Evolutionary conservation across 2,113 vertebrate species (phyloP).

Genomic region (Scartelaos histophorus): DNA sequence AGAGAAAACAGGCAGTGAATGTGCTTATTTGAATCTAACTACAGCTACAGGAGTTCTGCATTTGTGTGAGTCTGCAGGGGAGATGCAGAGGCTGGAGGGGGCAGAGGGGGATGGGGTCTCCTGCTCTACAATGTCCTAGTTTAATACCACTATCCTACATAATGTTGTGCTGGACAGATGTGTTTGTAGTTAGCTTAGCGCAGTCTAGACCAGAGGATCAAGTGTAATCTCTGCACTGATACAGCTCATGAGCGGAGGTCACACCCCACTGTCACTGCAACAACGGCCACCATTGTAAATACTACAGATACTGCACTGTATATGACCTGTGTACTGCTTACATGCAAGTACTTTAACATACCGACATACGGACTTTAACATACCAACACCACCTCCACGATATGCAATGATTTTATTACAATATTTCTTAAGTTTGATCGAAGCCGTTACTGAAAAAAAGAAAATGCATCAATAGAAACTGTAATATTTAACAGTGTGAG

Average conservation of each 20-base stretch:
- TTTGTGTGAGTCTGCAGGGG: slow-evolving; percentile 1
- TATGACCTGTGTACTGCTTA: not conserved
- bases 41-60: slow-evolving; percentile 31
- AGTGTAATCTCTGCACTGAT: slow-evolving; percentile 64
- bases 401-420: too few relatives aligned
- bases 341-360: not conserved
- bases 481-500: too few relatives aligned
- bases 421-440: too few relatives aligned
- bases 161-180: slow-evolving; percentile 47
- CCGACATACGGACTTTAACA: not conserved
- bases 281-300: slow-evolving; percentile 16
- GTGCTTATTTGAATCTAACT: slow-evolving; percentile 62
- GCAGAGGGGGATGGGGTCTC: slow-evolving; percentile 22
- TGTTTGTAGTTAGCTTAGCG: slow-evolving; percentile 44
- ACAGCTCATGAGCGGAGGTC: slow-evolving; percentile 60
- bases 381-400: not conserved
- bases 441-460: too few relatives aligned
- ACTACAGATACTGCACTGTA: not conserved
- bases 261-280: slow-evolving; percentile 29
- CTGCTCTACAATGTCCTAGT: slow-evolving; percentile 58
- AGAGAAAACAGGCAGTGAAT: slow-evolving; percentile 11
- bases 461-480: too few relatives aligned
- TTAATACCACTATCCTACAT: slow-evolving; percentile 47
- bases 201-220: slow-evolving; percentile 60
- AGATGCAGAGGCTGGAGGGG: not conserved